phyloP scores from a whole-genome alignment of 2,797 vertebrate species.

The Sarcoramphus papa region DNA sequence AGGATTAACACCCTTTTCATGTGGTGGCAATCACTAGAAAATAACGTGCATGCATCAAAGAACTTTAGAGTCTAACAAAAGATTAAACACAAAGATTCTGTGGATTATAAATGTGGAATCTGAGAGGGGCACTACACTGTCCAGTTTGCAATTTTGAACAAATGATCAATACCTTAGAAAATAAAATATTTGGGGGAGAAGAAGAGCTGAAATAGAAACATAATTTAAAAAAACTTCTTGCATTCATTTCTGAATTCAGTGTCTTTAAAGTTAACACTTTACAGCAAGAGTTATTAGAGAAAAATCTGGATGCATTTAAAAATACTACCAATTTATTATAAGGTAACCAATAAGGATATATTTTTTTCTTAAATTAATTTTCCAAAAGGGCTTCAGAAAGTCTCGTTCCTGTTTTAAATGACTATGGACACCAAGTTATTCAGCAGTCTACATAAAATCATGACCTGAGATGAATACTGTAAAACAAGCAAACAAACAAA shows the following conservation, averaged over 20 bases:
- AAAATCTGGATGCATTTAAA: neutral
- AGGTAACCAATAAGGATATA: neutral
- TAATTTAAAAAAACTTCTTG: neutral
- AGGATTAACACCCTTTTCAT: slow-evolving; percentile 43
- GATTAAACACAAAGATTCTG: neutral
- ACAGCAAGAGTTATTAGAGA: neutral
- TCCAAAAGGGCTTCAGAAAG: neutral
- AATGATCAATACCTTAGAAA: neutral
- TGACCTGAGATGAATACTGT: neutral
- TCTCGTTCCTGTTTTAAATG: neutral
- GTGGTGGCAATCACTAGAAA: slow-evolving; percentile 40
- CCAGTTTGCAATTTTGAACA: neutral
- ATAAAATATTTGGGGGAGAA: neutral
- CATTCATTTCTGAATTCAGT: neutral
- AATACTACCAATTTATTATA: neutral
- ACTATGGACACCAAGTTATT: neutral
- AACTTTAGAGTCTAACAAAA: neutral
- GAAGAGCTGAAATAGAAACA: neutral
- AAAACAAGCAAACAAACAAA: neutral
- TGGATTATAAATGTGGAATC: neutral
- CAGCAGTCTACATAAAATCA: neutral
- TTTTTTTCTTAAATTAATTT: neutral
- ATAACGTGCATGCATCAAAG: slow-evolving; percentile 13
- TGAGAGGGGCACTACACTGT: neutral
- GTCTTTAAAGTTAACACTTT: neutral